These are phyloP conservation scores for Laterallus jamaicensis DNA, from an alignment of 2,113 vertebrate species.

Conservation along the genomic window DNA sequence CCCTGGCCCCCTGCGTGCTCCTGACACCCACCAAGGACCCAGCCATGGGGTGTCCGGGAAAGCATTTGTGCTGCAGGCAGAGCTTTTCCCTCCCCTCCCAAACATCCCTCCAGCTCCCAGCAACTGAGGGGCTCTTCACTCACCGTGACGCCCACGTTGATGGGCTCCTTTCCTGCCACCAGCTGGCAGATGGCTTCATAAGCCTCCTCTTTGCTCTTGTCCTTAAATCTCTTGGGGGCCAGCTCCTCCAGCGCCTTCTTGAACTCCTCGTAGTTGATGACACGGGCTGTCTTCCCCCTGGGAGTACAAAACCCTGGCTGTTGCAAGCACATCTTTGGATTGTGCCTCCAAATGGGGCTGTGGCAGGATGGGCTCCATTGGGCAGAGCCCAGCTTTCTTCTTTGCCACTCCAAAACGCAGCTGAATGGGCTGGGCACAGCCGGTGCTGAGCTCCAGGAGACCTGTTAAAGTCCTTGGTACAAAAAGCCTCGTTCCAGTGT, in stretches of 20 bases:
- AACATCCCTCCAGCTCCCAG: neutral
- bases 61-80: rapidly evolving
- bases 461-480: neutral
- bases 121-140: constrained; percentile 16
- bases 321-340: rapidly evolving
- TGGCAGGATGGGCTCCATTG: neutral
- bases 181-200: constrained; percentile 83
- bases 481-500: neutral
- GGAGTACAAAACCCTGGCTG: neutral
- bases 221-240: constrained; percentile 89
- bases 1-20: neutral
- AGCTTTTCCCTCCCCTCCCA: neutral
- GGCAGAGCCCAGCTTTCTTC: neutral
- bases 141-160: constrained; percentile 89
- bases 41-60: neutral
- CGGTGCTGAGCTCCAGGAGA: neutral
- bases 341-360: neutral
- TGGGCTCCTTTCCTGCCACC: constrained; percentile 88
- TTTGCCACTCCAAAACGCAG: rapidly evolving
- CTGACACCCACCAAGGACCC: neutral
- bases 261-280: constrained; percentile 93
- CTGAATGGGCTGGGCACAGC: neutral
- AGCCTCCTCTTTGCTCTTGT: constrained; percentile 89
- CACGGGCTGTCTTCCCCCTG: constrained; percentile 89
- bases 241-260: constrained; percentile 88